phyloP scores from a whole-genome alignment of 2,888 invertebrate species.

The Sphecodes monilicornis region DNA sequence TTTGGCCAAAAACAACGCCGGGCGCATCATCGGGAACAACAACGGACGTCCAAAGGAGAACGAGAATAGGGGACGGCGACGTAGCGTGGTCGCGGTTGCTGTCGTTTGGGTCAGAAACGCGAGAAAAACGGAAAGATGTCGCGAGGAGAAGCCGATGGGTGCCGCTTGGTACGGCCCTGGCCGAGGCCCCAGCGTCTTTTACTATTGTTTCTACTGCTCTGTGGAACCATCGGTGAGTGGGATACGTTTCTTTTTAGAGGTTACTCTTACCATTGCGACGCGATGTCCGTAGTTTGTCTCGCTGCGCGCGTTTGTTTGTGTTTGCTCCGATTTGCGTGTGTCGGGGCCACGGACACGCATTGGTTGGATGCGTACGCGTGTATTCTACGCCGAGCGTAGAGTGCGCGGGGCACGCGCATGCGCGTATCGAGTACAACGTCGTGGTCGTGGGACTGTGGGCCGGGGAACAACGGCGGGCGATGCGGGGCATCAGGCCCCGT shows the following conservation, averaged over 20 bases:
- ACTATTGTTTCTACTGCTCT: conserved; percentile 71
- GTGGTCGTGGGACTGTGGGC: conserved; percentile 18
- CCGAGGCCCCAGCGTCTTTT: conserved; percentile 70
- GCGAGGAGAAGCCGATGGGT: conserved; percentile 17
- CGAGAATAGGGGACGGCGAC: not conserved
- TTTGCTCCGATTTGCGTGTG: conserved; percentile 16
- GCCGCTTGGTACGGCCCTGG: conserved; percentile 59
- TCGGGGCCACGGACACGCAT: not conserved
- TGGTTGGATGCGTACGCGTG: conserved; percentile 31
- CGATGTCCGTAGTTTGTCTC: not conserved
- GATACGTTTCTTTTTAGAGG: conserved; percentile 51
- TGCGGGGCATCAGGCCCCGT: conserved; percentile 58
- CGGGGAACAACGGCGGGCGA: conserved; percentile 16
- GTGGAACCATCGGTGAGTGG: conserved; percentile 79
- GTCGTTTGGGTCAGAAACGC: conserved; percentile 3
- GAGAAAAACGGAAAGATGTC: conserved; percentile 23
- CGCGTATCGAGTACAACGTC: conserved; percentile 37
- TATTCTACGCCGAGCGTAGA: not conserved
- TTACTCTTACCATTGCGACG: conserved; percentile 17
- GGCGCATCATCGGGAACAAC: not conserved
- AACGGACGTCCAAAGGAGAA: not conserved
- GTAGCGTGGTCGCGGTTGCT: conserved; percentile 29
- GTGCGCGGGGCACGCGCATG: conserved; percentile 29
- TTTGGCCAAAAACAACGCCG: not conserved
- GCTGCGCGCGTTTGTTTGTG: conserved; percentile 9